Conservation (phyloP, 2,797 vertebrate species). For the Scolopax bukidnonensis region DNA sequence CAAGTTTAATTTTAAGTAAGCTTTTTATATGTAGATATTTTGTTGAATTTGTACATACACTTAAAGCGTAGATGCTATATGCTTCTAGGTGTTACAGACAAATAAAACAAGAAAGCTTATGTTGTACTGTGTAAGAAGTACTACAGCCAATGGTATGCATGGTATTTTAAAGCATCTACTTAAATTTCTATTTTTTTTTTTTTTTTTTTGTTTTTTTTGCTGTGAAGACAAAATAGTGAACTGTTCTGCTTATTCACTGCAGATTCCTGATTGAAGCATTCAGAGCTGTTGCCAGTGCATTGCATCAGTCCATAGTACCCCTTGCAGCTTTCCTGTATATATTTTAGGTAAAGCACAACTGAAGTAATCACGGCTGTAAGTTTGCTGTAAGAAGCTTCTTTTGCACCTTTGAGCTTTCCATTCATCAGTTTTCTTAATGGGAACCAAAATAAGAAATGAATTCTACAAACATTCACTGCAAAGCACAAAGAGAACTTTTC, state of each 20-base stretch:
- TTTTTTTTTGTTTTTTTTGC: constrained; percentile 80
- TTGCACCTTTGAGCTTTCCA: constrained; percentile 55
- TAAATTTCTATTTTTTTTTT: constrained; percentile 54
- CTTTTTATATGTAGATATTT: constrained; percentile 93
- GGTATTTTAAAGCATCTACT: constrained; percentile 84
- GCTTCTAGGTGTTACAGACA: constrained; percentile 78
- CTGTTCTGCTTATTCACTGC: constrained; percentile 60
- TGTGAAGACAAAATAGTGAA: constrained; percentile 81
- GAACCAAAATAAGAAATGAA: constrained; percentile 5
- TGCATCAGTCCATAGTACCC: not conserved
- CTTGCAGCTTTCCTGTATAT: constrained; percentile 34
- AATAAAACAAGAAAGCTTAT: constrained; percentile 75
- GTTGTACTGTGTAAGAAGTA: constrained; percentile 85
- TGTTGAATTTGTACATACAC: constrained; percentile 97
- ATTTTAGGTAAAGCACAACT: constrained; percentile 70
- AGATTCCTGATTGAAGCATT: constrained; percentile 48
- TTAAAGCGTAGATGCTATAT: constrained; percentile 85
- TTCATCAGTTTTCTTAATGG: constrained; percentile 44
- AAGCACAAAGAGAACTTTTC: constrained; percentile 74
- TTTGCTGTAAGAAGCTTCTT: constrained; percentile 19
- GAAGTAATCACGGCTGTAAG: constrained; percentile 18
- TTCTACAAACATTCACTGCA: constrained; percentile 33
- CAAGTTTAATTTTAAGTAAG: constrained; percentile 96
- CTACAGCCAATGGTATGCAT: constrained; percentile 81
- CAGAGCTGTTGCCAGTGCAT: constrained; percentile 47